These are phyloP conservation scores for Saccostrea glomerata DNA, from an alignment of 1,140 invertebrate species.

Conservation along the genomic window DNA sequence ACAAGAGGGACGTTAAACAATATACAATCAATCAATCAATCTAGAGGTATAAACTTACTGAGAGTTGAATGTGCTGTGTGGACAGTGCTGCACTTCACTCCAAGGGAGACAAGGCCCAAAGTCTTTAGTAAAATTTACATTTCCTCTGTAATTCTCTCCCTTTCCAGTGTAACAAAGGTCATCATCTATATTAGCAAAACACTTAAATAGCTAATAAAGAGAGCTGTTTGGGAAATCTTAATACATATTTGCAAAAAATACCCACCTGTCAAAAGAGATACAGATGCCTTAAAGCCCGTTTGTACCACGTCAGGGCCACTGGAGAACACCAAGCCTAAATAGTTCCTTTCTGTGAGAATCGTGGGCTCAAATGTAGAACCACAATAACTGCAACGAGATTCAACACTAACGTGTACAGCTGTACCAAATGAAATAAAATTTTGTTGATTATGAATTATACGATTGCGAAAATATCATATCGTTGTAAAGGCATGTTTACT, in stretches of 20 bases:
- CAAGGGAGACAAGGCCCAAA: constrained; percentile 53
- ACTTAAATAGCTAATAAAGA: too few relatives aligned
- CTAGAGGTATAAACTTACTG: too few relatives aligned
- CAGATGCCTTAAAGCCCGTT: constrained; percentile 47
- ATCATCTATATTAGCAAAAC: neutral
- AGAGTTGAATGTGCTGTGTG: constrained; percentile 49
- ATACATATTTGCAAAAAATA: too few relatives aligned
- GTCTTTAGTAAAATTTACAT: constrained; percentile 33
- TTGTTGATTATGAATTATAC: too few relatives aligned
- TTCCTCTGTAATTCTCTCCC: constrained; percentile 51
- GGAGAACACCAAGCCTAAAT: constrained; percentile 44
- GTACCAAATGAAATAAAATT: too few relatives aligned
- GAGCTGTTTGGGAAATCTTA: too few relatives aligned
- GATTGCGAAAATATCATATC: too few relatives aligned
- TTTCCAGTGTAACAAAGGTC: constrained; percentile 46
- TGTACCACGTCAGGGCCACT: constrained; percentile 20
- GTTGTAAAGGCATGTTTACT: constrained; percentile 31
- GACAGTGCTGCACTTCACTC: constrained; percentile 50
- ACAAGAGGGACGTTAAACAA: too few relatives aligned
- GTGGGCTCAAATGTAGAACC: constrained; percentile 36
- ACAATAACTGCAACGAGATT: constrained; percentile 46
- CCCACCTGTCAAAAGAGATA: constrained; percentile 38
- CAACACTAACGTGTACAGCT: neutral
- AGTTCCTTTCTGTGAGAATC: constrained; percentile 44
- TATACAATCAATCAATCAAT: too few relatives aligned